phyloP scores from a whole-genome alignment of 2,888 invertebrate species.

The Brachypalpus laphriformis region DNA sequence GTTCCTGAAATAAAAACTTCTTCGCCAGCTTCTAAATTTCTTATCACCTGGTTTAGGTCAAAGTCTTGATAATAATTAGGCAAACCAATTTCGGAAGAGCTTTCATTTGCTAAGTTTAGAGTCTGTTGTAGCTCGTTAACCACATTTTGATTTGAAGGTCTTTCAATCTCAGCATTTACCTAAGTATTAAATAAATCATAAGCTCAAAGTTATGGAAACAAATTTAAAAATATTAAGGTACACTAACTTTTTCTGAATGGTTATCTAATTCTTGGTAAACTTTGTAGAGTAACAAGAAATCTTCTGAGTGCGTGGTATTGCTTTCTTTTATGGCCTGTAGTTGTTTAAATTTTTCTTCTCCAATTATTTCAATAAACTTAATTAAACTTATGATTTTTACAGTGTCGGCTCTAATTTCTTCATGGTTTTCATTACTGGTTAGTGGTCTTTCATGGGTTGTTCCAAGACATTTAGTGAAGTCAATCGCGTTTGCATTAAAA shows the following conservation, averaged over 20 bases:
- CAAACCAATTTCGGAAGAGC: background rate
- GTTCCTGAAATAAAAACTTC: background rate
- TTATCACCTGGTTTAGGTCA: background rate
- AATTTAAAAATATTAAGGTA: background rate
- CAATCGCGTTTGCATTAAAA: slow-evolving; percentile 1
- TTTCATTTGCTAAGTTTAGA: background rate
- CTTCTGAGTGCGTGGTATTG: background rate
- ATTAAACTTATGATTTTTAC: background rate
- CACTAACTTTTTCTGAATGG: background rate
- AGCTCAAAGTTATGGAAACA: background rate
- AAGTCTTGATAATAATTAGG: background rate
- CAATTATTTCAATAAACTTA: background rate
- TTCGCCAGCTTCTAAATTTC: background rate
- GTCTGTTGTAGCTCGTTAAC: background rate
- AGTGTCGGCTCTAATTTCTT: background rate
- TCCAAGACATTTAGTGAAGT: slow-evolving; percentile 2
- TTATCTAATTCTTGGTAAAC: background rate
- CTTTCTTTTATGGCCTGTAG: background rate
- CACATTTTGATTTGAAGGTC: background rate
- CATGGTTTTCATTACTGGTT: background rate
- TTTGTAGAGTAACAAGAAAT: background rate
- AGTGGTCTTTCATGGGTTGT: background rate
- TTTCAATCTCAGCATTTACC: background rate
- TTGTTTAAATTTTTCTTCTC: background rate
- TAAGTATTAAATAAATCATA: background rate